phyloP scores from a whole-genome alignment of 2,888 invertebrate genomes.

The Conchocele bisecta region DNA sequence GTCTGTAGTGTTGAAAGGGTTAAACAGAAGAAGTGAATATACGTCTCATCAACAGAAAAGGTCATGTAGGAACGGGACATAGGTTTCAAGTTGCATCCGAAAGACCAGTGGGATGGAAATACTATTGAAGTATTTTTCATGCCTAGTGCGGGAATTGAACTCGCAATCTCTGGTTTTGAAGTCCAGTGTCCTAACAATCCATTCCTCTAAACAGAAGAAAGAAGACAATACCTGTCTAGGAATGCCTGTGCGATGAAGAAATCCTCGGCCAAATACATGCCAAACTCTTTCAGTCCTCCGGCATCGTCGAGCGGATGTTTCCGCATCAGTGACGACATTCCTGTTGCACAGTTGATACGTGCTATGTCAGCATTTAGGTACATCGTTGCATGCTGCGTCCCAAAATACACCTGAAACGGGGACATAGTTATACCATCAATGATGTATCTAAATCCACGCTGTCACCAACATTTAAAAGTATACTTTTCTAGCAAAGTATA shows the following conservation, averaged over 20 bases:
- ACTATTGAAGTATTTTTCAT: no score
- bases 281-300: slow-evolving; percentile 95
- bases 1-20: no score
- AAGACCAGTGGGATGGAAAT: no score
- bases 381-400: slow-evolving; percentile 97
- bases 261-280: slow-evolving; percentile 98
- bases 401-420: slow-evolving; percentile 91
- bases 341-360: slow-evolving; percentile 97
- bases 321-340: slow-evolving; percentile 97
- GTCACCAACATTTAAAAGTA: neutral
- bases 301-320: slow-evolving; percentile 93
- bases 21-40: no score
- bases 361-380: slow-evolving; percentile 96
- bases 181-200: no score
- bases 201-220: no score
- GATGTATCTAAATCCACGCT: neutral
- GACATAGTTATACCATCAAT: slow-evolving; percentile 43
- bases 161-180: no score
- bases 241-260: slow-evolving; percentile 97
- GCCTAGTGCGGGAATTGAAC: no score
- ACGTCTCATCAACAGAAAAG: no score
- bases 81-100: no score
- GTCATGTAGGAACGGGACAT: no score
- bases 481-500: neutral
- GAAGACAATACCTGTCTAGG: slow-evolving; percentile 86